phyloP scores from a whole-genome alignment of 2,113 vertebrate genomes.

The Desmodus rotundus region DNA sequence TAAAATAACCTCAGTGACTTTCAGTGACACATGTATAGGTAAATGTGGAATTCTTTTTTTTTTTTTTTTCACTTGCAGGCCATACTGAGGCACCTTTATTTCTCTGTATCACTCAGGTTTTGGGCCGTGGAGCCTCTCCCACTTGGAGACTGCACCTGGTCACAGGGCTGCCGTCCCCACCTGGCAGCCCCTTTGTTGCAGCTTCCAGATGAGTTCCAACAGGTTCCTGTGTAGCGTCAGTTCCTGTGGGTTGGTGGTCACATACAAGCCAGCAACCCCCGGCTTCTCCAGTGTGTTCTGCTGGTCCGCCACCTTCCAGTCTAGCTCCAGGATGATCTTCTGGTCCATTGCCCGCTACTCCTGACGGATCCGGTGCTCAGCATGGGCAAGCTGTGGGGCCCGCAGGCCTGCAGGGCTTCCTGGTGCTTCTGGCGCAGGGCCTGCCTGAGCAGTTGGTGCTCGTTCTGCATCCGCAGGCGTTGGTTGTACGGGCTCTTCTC shows the following conservation, averaged over 20 bases:
- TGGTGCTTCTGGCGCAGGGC: slow-evolving; percentile 89
- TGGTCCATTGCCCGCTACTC: slow-evolving; percentile 96
- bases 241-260: slow-evolving; percentile 92
- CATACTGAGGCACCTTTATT: too few species aligned
- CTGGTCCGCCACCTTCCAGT: slow-evolving; percentile 96
- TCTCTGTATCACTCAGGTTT: background rate
- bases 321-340: slow-evolving; percentile 94
- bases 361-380: slow-evolving; percentile 85
- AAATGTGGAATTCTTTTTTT: background rate
- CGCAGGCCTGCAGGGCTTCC: slow-evolving; percentile 90
- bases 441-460: slow-evolving; percentile 94
- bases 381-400: slow-evolving; percentile 66
- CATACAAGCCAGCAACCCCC: slow-evolving; percentile 94
- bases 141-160: background rate
- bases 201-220: slow-evolving; percentile 92
- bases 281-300: slow-evolving; percentile 97
- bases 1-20: background rate
- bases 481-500: slow-evolving; percentile 96
- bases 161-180: slow-evolving; percentile 54
- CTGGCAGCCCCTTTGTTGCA: slow-evolving; percentile 81
- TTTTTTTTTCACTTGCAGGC: too few species aligned
- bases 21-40: background rate
- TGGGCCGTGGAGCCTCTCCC: background rate
- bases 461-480: slow-evolving; percentile 91
- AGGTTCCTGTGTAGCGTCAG: slow-evolving; percentile 96